These are phyloP conservation scores for Frankliniella fusca DNA, from an alignment of 2,888 invertebrate genomes.

Conservation along the genomic window DNA sequence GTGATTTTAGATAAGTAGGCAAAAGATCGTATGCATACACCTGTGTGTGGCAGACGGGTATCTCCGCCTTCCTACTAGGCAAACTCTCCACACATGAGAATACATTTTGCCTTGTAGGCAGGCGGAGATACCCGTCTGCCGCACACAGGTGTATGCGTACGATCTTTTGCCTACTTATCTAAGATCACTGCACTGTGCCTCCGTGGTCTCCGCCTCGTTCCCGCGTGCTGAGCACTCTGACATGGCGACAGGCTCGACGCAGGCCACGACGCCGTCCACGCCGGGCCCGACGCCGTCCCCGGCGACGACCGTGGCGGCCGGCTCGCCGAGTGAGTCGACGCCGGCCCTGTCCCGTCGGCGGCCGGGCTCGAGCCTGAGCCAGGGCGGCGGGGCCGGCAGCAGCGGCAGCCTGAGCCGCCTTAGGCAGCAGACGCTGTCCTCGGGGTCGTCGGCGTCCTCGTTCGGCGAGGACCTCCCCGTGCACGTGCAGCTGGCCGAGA, in stretches of 20 bases:
- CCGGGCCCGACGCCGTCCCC: conserved; percentile 58
- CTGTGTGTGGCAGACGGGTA: no score
- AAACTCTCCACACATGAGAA: no score
- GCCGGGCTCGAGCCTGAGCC: conserved; percentile 57
- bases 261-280: conserved; percentile 47
- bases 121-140: no score
- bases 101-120: no score
- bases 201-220: background rate
- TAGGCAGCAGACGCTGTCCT: conserved; percentile 61
- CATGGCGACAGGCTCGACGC: conserved; percentile 38
- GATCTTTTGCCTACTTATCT: no score
- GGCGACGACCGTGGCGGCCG: conserved; percentile 49
- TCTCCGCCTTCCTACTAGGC: no score
- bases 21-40: no score
- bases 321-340: conserved; percentile 55
- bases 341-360: conserved; percentile 54
- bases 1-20: no score
- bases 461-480: conserved; percentile 46
- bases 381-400: conserved; percentile 58
- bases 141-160: no score
- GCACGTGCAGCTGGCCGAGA: conserved; percentile 10
- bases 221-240: background rate
- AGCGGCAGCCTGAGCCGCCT: conserved; percentile 58
- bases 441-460: conserved; percentile 51
- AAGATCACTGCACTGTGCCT: no score